Base-by-base conservation (phyloP, 2,888 invertebrate species). In the Rotaria macrura region DNA sequence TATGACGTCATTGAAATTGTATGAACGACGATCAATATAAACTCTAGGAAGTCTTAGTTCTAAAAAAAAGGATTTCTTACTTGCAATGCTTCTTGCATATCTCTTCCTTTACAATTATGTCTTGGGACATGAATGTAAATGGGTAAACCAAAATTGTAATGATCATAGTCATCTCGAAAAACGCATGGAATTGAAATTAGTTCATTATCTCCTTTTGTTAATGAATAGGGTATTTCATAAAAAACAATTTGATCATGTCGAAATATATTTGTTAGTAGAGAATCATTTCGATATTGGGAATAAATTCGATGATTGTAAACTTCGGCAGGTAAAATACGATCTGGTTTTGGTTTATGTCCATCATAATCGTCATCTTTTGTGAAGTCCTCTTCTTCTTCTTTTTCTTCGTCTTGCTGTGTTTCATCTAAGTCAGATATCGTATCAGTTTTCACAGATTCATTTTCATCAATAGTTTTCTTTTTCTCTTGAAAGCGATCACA, bases 261-360 rank as follows among this genome's bases (percentile, higher is more conserved):
- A 10, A 79, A 2, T 12, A 79, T 79, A 79, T 5, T 40, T 79
- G 79, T 43, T 79, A 79, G 43, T 1, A 25, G 5, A 43, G 25
- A n/a, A 43, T 20, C 10, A 10, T 79, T 43, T 4, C 1, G 0
- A 79, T 79, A 79, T 79, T 79, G 79, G 25, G 43, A n/a, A 79
- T 79, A 43, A 43, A 79, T 43, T 25, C 79, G 79, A 43, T 79
- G 79, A 43, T 79, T 79, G 14, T 79, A 79, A n/a, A 79, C n/a
- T 79, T 79, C 79, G 7, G 43, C 43, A 43, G 79, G 12, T n/a
- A 43, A 43, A n/a, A 79, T 79, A 43, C 43, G 14, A 43, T 79
- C 79, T 25, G 25, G 7, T 79, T 43, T 79, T 9, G 79, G 79
- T 79, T 43, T 7, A 43, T 79, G 79, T 43, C 43, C 79, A 43